phyloP scores from a whole-genome alignment of 2,113 vertebrate species.

The Festucalex cinctus region DNA sequence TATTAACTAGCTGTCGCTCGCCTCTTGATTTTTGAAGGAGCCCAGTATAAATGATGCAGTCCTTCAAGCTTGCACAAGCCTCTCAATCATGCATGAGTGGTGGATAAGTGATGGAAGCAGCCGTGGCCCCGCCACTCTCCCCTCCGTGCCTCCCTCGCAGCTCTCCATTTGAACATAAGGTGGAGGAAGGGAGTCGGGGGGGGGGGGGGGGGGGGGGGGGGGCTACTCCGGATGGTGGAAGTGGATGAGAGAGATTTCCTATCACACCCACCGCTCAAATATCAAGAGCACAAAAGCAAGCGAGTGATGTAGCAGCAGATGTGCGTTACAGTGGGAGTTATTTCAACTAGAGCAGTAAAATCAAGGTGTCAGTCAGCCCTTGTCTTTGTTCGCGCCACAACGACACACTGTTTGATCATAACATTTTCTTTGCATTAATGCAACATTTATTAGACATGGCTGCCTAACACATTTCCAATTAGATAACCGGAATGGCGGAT shows the following conservation, averaged over 20 bases:
- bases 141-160: constrained; percentile 44
- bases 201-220: not conserved
- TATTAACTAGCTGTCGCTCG: constrained; percentile 54
- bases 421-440: constrained; percentile 13
- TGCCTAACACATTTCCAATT: constrained; percentile 8
- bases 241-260: constrained; percentile 56
- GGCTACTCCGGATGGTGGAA: constrained; percentile 8
- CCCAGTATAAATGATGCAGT: constrained; percentile 57
- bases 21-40: constrained; percentile 57
- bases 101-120: constrained; percentile 66
- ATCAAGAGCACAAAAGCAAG: constrained; percentile 50
- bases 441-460: constrained; percentile 21
- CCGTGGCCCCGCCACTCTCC: constrained; percentile 50
- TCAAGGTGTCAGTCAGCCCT: constrained; percentile 39
- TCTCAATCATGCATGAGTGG: constrained; percentile 73
- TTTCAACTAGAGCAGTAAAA: constrained; percentile 35
- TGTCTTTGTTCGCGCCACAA: constrained; percentile 13
- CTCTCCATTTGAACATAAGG: constrained; percentile 57
- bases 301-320: constrained; percentile 39
- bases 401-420: constrained; percentile 26
- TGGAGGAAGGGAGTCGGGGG: not conserved
- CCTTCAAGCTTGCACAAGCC: constrained; percentile 52
- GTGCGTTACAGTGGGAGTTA: constrained; percentile 24
- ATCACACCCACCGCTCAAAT: constrained; percentile 50
- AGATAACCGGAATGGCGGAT: not conserved